Conservation (phyloP, 2,888 invertebrate species). For the Thymelicus acteon region DNA sequence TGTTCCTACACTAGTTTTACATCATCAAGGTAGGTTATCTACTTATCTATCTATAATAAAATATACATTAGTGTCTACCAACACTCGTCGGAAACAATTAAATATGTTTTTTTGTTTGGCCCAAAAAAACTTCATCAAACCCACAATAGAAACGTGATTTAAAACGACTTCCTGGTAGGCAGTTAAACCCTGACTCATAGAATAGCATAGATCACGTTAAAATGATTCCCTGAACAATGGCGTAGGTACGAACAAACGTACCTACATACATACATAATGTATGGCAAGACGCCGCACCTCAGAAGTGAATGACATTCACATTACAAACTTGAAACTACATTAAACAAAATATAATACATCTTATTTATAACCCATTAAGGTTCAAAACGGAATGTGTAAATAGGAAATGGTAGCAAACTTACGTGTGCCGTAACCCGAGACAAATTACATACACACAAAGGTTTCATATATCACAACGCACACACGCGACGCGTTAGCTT, state of each 20-base stretch:
- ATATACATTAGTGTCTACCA: background rate
- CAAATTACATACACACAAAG: constrained; percentile 54
- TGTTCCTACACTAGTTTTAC: no score
- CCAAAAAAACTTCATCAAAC: constrained; percentile 20
- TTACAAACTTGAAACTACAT: constrained; percentile 43
- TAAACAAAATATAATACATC: constrained; percentile 25
- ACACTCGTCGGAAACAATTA: constrained; percentile 13
- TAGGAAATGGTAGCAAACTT: constrained; percentile 35
- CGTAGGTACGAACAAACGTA: constrained; percentile 39
- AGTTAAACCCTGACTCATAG: constrained; percentile 56
- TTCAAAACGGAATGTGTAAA: constrained; percentile 46
- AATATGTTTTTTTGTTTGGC: constrained; percentile 16
- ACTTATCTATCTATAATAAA: background rate
- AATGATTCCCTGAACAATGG: constrained; percentile 49
- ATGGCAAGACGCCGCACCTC: constrained; percentile 57
- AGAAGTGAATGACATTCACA: constrained; percentile 61
- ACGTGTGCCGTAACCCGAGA: constrained; percentile 51
- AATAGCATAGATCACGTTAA: constrained; percentile 73
- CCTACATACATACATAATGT: constrained; percentile 41
- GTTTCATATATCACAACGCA: constrained; percentile 57
- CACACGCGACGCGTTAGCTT: constrained; percentile 38
- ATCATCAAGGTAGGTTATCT: no score
- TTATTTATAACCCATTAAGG: constrained; percentile 46
- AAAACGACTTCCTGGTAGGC: constrained; percentile 64
- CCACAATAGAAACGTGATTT: constrained; percentile 49